phyloP scores from a whole-genome alignment of 2,797 vertebrate genomes.

The Microctenopoma steveboyesi region DNA sequence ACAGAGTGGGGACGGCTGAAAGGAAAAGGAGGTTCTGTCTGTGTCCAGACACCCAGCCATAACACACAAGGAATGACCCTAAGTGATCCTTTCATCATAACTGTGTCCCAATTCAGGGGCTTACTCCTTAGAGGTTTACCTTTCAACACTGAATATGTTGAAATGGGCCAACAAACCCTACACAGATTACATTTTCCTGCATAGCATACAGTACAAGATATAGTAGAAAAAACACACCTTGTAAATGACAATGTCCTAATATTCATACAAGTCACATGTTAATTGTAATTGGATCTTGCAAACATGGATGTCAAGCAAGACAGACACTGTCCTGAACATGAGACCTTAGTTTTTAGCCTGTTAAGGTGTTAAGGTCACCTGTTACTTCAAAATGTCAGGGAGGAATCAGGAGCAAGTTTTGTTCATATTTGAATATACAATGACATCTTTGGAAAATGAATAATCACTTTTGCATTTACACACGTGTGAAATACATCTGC shows the following conservation, averaged over 20 bases:
- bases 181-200: background rate
- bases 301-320: too few species aligned
- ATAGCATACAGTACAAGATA: background rate
- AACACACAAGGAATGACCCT: constrained; percentile 8
- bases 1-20: constrained; percentile 49
- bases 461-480: too few species aligned
- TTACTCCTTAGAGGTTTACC: background rate
- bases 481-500: too few species aligned
- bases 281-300: background rate
- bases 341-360: too few species aligned
- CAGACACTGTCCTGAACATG: too few species aligned
- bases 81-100: background rate
- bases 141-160: background rate
- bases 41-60: constrained; percentile 23
- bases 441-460: too few species aligned
- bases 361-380: too few species aligned
- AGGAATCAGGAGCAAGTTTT: too few species aligned
- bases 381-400: too few species aligned
- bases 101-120: background rate
- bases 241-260: background rate
- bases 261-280: background rate
- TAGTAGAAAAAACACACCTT: background rate
- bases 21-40: constrained; percentile 46
- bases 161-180: background rate
- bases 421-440: too few species aligned